These are phyloP conservation scores for Pterocles gutturalis DNA, from an alignment of 2,113 vertebrate genomes.

Conservation along the genomic window DNA sequence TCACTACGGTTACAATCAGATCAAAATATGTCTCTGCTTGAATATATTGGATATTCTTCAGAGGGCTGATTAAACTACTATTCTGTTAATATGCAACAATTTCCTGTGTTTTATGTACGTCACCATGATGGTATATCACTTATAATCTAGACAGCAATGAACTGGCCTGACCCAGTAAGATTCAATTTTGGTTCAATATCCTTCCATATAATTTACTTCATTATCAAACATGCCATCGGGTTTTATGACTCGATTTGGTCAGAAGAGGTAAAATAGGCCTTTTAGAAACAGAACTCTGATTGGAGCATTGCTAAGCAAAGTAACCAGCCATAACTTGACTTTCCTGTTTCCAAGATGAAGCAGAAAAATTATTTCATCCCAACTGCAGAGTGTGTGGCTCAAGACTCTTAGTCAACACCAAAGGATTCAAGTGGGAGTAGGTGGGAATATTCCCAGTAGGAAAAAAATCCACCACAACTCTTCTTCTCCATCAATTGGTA, in stretches of 20 bases:
- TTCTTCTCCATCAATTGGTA: background rate
- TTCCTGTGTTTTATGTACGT: slow-evolving; percentile 69
- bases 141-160: slow-evolving; percentile 36
- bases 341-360: background rate
- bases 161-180: slow-evolving; percentile 54
- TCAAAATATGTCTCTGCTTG: slow-evolving; percentile 46
- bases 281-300: background rate
- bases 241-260: slow-evolving; percentile 50
- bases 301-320: background rate
- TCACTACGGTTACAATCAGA: slow-evolving; percentile 48
- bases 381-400: background rate
- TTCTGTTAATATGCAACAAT: slow-evolving; percentile 72
- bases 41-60: slow-evolving; percentile 53
- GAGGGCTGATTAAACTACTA: slow-evolving; percentile 58
- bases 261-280: slow-evolving; percentile 3
- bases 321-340: background rate
- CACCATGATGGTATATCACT: slow-evolving; percentile 47
- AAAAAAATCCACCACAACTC: background rate
- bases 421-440: background rate
- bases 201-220: slow-evolving; percentile 56
- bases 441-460: background rate
- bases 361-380: background rate
- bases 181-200: slow-evolving; percentile 64
- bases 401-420: background rate
- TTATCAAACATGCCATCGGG: slow-evolving; percentile 45